Evolutionary conservation across 2,888 invertebrate species (phyloP).

Genomic region (Nephrotoma guestfalica): DNA sequence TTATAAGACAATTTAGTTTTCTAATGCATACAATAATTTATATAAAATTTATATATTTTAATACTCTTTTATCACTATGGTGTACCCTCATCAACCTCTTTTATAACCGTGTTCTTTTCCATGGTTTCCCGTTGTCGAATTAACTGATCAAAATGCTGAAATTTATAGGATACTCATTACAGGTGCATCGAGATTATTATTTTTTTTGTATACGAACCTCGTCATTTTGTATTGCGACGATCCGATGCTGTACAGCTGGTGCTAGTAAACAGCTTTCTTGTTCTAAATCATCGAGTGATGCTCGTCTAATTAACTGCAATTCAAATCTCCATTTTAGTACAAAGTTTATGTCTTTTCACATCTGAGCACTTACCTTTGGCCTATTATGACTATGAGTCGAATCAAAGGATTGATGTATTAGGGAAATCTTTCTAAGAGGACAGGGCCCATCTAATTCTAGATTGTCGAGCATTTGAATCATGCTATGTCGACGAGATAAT

Average conservation of each 20-base stretch:
- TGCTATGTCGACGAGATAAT: slow-evolving; percentile 61
- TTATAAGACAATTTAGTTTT: not conserved
- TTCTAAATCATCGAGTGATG: slow-evolving; percentile 68
- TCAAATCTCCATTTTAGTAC: not conserved
- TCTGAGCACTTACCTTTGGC: not conserved
- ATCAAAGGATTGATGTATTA: slow-evolving; percentile 10
- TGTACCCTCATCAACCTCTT: slow-evolving; percentile 45
- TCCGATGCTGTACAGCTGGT: slow-evolving; percentile 68
- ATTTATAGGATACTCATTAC: slow-evolving; percentile 6
- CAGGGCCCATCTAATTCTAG: slow-evolving; percentile 56
- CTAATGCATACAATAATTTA: not conserved
- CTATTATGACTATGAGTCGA: not conserved
- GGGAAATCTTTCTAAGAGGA: slow-evolving; percentile 39
- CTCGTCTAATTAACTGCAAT: slow-evolving; percentile 47
- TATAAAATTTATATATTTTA: not conserved
- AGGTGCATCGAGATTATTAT: not conserved
- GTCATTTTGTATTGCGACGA: slow-evolving; percentile 54
- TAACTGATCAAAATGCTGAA: slow-evolving; percentile 27
- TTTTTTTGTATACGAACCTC: slow-evolving; percentile 38
- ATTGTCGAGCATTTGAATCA: slow-evolving; percentile 62
- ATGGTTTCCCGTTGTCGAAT: slow-evolving; percentile 27
- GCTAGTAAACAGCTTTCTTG: slow-evolving; percentile 66
- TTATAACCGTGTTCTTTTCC: slow-evolving; percentile 55
- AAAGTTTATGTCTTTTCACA: not conserved
- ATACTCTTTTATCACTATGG: not conserved